Percentiles rank a stretch among this genome's conserved stretches.
Conservation (phyloP, 1,140 invertebrate genomes). For the Zaprionus ornatus region DNA sequence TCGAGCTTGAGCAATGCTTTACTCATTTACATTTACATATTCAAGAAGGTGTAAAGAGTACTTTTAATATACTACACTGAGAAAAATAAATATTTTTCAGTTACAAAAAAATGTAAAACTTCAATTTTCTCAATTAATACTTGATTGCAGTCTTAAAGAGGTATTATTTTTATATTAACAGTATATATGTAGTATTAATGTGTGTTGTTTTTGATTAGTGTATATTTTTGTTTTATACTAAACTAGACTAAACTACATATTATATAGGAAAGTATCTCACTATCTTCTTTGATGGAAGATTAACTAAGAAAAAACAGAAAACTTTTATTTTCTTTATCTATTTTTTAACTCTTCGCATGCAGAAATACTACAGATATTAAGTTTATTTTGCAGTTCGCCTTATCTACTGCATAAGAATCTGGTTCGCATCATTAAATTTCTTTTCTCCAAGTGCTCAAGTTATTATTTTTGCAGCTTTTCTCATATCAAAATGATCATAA, state of each 20-base stretch:
- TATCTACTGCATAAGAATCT: background rate
- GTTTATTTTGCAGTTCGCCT: background rate
- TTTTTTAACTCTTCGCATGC: too few relatives aligned
- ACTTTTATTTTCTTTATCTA: background rate
- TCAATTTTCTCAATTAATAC: too few relatives aligned
- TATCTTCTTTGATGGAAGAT: background rate
- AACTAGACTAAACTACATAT: background rate
- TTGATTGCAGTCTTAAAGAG: too few relatives aligned
- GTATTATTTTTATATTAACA: too few relatives aligned
- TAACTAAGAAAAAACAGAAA: background rate
- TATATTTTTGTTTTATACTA: too few relatives aligned
- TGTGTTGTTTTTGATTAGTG: too few relatives aligned
- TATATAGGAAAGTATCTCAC: background rate
- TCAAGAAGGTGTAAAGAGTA: background rate
- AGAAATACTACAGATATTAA: background rate
- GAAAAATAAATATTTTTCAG: too few relatives aligned
- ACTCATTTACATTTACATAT: background rate
- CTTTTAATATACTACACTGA: background rate
- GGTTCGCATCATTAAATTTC: constrained; percentile 5
- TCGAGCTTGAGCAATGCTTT: background rate
- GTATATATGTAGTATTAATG: too few relatives aligned
- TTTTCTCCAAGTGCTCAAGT: background rate
- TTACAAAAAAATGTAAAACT: background rate
- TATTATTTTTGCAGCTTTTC: background rate
- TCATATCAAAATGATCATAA: constrained; percentile 2